Evolutionary conservation across 2,113 vertebrate species (phyloP).

Genomic region (Petrocephalus microphthalmus): DNA sequence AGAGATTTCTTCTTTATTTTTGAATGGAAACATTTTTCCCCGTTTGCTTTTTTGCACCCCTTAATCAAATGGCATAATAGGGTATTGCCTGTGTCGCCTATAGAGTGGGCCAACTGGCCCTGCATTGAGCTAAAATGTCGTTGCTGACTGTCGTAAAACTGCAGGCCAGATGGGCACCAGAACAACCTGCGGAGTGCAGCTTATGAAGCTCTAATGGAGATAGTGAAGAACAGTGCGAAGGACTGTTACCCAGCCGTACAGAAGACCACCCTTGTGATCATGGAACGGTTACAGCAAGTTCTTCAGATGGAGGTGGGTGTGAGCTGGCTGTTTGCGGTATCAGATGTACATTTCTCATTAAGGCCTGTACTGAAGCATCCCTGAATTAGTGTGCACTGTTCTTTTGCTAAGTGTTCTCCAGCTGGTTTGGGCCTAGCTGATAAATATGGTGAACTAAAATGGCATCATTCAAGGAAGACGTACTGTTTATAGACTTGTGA

Average conservation of each 20-base stretch:
- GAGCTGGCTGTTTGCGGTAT: too few species aligned
- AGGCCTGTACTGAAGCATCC: neutral
- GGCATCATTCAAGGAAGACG: neutral
- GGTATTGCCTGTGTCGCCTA: neutral
- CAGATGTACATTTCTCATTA: neutral
- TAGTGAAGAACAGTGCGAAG: slow-evolving; percentile 98
- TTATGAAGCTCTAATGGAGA: slow-evolving; percentile 97
- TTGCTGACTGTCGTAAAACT: neutral
- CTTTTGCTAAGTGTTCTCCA: neutral
- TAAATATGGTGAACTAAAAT: neutral
- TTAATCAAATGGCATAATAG: too few species aligned
- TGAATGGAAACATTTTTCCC: neutral
- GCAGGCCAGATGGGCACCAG: slow-evolving; percentile 92
- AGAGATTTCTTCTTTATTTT: neutral
- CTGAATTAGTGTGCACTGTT: neutral
- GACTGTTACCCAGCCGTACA: slow-evolving; percentile 97
- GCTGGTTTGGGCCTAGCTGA: neutral
- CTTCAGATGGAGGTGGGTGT: slow-evolving; percentile 92
- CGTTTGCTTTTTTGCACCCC: neutral
- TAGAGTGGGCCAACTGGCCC: neutral
- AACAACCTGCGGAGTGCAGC: slow-evolving; percentile 95
- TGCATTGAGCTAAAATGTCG: neutral
- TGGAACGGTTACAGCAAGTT: slow-evolving; percentile 95
- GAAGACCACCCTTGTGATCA: slow-evolving; percentile 96
- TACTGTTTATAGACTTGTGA: neutral